phyloP scores from a whole-genome alignment of 2,888 invertebrate species.

The Glyphotaelius pellucidus region DNA sequence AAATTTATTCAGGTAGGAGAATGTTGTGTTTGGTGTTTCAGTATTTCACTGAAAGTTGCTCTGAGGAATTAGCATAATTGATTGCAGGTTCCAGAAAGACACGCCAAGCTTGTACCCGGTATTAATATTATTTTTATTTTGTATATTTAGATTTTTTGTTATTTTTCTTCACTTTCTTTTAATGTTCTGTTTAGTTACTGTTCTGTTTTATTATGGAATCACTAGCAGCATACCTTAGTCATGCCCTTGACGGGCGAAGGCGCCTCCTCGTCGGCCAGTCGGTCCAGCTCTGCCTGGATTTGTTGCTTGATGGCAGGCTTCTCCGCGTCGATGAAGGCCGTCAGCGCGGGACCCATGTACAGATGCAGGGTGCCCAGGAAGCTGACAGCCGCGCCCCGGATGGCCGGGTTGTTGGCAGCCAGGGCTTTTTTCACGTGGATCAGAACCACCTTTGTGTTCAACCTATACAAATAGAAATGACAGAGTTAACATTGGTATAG shows the following conservation, averaged over 20 bases:
- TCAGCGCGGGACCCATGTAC: constrained; percentile 86
- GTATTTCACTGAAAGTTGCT: no score
- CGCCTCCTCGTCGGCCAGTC: constrained; percentile 83
- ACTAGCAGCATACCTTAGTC: constrained; percentile 69
- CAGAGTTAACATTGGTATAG: no score
- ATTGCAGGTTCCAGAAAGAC: no score
- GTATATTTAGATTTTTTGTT: no score
- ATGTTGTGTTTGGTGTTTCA: no score
- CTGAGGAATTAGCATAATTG: no score
- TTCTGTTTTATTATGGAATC: no score
- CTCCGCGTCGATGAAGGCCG: constrained; percentile 90
- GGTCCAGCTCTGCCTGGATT: constrained; percentile 91
- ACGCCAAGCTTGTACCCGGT: no score
- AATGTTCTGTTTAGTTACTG: no score
- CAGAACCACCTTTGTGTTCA: constrained; percentile 85
- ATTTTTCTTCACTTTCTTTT: no score
- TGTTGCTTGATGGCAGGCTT: constrained; percentile 90
- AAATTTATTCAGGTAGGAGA: no score
- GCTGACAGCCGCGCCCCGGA: constrained; percentile 86
- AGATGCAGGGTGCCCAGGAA: constrained; percentile 88
- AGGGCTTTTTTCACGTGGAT: constrained; percentile 90
- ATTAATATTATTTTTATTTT: no score
- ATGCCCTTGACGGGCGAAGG: constrained; percentile 85
- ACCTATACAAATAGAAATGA: constrained; percentile 69
- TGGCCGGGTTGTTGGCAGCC: constrained; percentile 89